These are phyloP conservation scores for Scaptomyza cyrtandrae DNA, from an alignment of 2,888 invertebrate species.

Conservation along the genomic window DNA sequence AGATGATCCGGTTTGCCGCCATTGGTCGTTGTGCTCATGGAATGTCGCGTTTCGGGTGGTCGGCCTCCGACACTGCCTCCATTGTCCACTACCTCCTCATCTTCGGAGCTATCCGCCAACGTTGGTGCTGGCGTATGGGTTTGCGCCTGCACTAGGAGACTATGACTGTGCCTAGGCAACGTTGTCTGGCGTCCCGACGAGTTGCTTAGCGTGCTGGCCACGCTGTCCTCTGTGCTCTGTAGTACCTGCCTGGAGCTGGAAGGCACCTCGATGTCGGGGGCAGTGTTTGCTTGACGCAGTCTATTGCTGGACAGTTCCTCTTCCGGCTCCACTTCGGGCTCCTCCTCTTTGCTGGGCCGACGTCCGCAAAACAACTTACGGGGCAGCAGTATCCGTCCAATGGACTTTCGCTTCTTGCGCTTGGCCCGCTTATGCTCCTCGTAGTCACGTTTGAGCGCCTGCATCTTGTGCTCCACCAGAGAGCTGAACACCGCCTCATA, in stretches of 20 bases:
- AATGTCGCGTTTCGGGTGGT: constrained; percentile 42
- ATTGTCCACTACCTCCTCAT: constrained; percentile 15
- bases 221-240: constrained; percentile 74
- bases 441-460: constrained; percentile 84
- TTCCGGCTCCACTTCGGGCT: constrained; percentile 23
- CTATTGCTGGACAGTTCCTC: constrained; percentile 15
- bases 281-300: constrained; percentile 35
- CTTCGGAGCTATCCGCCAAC: constrained; percentile 37
- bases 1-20: constrained; percentile 52
- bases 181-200: constrained; percentile 72
- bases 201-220: constrained; percentile 83
- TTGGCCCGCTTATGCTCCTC: constrained; percentile 83
- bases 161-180: constrained; percentile 69
- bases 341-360: constrained; percentile 58
- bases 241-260: constrained; percentile 46
- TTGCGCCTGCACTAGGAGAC: constrained; percentile 82
- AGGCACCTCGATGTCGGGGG: constrained; percentile 59
- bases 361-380: constrained; percentile 79
- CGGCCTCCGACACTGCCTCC: not conserved
- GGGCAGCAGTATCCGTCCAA: constrained; percentile 82
- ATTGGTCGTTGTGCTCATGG: constrained; percentile 63
- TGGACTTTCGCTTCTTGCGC: constrained; percentile 82
- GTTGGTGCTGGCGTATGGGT: constrained; percentile 75
- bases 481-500: constrained; percentile 84
- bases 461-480: constrained; percentile 84